phyloP scores from a whole-genome alignment of 2,797 vertebrate species.

The Danio tinwini region DNA sequence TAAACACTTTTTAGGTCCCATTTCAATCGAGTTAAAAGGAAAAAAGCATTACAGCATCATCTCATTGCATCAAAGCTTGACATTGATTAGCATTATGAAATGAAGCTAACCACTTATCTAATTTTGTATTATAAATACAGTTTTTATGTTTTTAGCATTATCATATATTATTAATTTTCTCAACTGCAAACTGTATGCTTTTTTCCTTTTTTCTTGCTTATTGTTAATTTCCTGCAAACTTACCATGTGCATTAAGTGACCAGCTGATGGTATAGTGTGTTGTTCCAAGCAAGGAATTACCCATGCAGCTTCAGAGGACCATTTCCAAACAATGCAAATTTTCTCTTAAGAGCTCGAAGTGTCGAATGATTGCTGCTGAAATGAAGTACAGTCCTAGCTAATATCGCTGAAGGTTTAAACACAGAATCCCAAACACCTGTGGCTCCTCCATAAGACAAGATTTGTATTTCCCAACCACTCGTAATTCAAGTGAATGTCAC shows the following conservation, averaged over 20 bases:
- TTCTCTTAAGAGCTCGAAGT: slow-evolving; percentile 44
- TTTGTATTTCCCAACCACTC: slow-evolving; percentile 15
- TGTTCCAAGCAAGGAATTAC: slow-evolving; percentile 50
- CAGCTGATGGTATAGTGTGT: slow-evolving; percentile 54
- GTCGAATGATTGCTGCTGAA: slow-evolving; percentile 65
- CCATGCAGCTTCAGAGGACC: slow-evolving; percentile 27
- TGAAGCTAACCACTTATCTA: slow-evolving; percentile 49
- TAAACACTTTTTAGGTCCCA: slow-evolving; percentile 15
- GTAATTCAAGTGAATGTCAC: slow-evolving; percentile 33
- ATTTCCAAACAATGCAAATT: slow-evolving; percentile 18
- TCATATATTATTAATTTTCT: slow-evolving; percentile 9
- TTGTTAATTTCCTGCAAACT: slow-evolving; percentile 46
- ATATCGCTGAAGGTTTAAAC: slow-evolving; percentile 6
- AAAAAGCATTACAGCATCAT: slow-evolving; percentile 47
- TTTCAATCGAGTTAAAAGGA: slow-evolving; percentile 48
- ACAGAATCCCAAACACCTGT: slow-evolving; percentile 7
- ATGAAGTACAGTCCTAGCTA: slow-evolving; percentile 60
- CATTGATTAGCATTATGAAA: slow-evolving; percentile 51
- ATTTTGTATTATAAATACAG: slow-evolving; percentile 60
- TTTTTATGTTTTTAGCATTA: slow-evolving; percentile 56
- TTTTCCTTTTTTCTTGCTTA: not conserved
- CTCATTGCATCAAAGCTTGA: slow-evolving; percentile 11
- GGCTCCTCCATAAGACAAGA: slow-evolving; percentile 3
- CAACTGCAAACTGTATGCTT: slow-evolving; percentile 16
- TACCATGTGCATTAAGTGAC: slow-evolving; percentile 53